phyloP scores from a whole-genome alignment of 2,888 invertebrate species.

The Myopa testacea region DNA sequence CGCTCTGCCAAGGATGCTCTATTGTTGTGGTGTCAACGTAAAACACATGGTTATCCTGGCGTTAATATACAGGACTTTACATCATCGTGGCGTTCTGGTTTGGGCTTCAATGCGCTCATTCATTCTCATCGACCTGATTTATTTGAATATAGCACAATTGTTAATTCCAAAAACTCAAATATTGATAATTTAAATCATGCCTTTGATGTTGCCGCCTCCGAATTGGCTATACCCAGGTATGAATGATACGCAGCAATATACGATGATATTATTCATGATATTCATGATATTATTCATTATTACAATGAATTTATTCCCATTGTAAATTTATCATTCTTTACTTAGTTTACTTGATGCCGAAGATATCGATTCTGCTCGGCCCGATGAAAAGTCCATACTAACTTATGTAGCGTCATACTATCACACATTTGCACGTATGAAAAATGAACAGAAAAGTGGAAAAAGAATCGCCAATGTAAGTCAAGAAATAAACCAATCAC shows the following conservation, averaged over 20 bases:
- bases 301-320: neutral
- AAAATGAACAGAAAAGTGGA: slow-evolving; percentile 98
- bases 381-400: slow-evolving; percentile 98
- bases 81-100: slow-evolving; percentile 94
- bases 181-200: slow-evolving; percentile 98
- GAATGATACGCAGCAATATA: neutral
- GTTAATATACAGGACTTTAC: slow-evolving; percentile 91
- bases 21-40: slow-evolving; percentile 97
- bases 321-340: neutral
- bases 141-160: slow-evolving; percentile 86
- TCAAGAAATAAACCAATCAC: slow-evolving; percentile 40
- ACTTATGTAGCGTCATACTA: slow-evolving; percentile 99
- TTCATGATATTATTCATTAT: too few relatives aligned
- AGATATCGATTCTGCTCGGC: slow-evolving; percentile 93
- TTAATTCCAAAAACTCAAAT: slow-evolving; percentile 78
- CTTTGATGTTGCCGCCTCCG: slow-evolving; percentile 92
- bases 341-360: slow-evolving; percentile 90
- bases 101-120: slow-evolving; percentile 98
- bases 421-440: slow-evolving; percentile 99
- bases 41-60: slow-evolving; percentile 93
- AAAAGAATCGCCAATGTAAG: slow-evolving; percentile 95
- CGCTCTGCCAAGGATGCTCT: slow-evolving; percentile 99
- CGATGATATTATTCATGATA: too few relatives aligned
- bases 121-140: slow-evolving; percentile 97
- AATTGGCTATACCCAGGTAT: slow-evolving; percentile 86